Evolutionary conservation across 2,797 vertebrate species (phyloP).

Genomic region (Cottoperca gobio): DNA sequence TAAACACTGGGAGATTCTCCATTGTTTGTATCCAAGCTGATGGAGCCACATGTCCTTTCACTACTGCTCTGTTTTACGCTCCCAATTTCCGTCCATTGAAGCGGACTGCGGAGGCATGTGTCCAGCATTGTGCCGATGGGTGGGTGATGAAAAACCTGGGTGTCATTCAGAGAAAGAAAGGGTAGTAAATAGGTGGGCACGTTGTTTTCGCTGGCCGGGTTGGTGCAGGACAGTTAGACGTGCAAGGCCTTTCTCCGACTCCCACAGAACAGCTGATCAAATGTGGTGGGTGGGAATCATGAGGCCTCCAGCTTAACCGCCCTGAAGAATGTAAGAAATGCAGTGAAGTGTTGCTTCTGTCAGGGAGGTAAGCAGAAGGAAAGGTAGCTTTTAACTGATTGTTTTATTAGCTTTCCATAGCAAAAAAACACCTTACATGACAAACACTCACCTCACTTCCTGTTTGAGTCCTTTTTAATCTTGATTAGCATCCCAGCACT

Average conservation of each 20-base stretch:
- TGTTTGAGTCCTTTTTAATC: conserved; percentile 61
- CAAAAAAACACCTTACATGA: conserved; percentile 42
- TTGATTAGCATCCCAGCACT: conserved; percentile 58
- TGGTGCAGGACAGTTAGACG: conserved; percentile 24
- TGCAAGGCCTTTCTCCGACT: conserved; percentile 41
- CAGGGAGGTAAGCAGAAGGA: background rate
- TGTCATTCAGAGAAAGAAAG: conserved; percentile 55
- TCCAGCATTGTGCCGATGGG: conserved; percentile 78
- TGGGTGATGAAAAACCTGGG: conserved; percentile 53
- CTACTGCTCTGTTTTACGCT: conserved; percentile 75
- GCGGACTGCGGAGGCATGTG: conserved; percentile 64
- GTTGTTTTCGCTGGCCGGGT: conserved; percentile 57
- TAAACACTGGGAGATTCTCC: conserved; percentile 75
- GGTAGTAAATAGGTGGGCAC: conserved; percentile 60
- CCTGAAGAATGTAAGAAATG: conserved; percentile 61
- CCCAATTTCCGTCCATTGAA: conserved; percentile 83
- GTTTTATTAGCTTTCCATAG: conserved; percentile 28
- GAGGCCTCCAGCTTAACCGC: conserved; percentile 23
- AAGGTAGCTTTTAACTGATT: conserved; percentile 22
- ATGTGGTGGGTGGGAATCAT: conserved; percentile 23
- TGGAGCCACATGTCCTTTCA: conserved; percentile 81
- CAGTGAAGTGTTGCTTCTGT: conserved; percentile 34
- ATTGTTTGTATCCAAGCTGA: conserved; percentile 78
- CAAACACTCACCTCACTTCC: conserved; percentile 68
- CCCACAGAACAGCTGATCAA: conserved; percentile 63